Percentiles rank a stretch among this genome's conserved stretches.
Evolutionary conservation across 2,797 vertebrate genomes (phyloP).

Genomic region (Mus spretus): DNA sequence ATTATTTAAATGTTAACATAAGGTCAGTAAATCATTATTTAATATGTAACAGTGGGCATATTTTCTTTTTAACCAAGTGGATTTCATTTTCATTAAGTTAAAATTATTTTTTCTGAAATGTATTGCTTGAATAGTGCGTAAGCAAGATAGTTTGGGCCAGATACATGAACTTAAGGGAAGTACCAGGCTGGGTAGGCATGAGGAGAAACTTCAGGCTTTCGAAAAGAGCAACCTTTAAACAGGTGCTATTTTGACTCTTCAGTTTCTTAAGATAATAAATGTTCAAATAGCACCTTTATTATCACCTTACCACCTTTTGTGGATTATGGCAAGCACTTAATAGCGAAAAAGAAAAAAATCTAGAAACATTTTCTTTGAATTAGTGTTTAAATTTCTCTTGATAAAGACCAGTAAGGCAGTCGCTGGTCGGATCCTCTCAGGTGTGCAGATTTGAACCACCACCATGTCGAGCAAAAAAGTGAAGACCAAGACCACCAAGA

Average conservation of each 20-base stretch:
- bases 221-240: not conserved
- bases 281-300: not conserved
- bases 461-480: conserved; percentile 98
- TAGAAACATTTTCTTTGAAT: not conserved
- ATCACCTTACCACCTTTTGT: not conserved
- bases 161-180: not conserved
- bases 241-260: not conserved
- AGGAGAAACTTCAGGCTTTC: not conserved
- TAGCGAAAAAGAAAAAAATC: not conserved
- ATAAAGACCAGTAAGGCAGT: not conserved
- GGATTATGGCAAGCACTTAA: not conserved
- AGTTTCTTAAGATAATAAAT: not conserved
- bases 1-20: not conserved
- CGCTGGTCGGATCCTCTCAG: too few species aligned
- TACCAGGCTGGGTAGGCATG: not conserved
- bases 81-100: conserved; percentile 18
- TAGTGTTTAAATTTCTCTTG: conserved; percentile 1
- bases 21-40: not conserved
- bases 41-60: not conserved
- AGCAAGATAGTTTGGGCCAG: not conserved
- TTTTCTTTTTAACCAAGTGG: not conserved
- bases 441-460: conserved; percentile 83
- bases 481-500: conserved; percentile 98
- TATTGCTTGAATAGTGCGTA: not conserved
- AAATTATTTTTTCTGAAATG: not conserved